phyloP scores from a whole-genome alignment of 2,113 vertebrate genomes.

The Ancistrus triradiatus region DNA sequence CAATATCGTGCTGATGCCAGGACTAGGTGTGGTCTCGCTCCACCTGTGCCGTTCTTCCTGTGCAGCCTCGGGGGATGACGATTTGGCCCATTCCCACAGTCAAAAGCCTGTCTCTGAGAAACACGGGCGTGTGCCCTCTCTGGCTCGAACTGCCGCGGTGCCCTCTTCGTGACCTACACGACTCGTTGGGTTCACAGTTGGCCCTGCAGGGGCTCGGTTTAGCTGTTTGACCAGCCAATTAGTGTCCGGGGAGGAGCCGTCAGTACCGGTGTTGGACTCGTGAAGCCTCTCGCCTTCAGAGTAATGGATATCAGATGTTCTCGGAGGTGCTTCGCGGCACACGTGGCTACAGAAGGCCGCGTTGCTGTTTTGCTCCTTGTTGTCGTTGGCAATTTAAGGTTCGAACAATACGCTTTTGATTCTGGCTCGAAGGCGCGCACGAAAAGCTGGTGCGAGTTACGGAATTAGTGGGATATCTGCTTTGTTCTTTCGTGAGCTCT shows the following conservation, averaged over 20 bases:
- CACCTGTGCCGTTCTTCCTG: conserved; percentile 13
- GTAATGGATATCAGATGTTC: conserved; percentile 28
- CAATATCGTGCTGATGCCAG: background rate
- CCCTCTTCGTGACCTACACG: background rate
- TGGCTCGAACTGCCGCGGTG: background rate
- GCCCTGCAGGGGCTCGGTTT: background rate
- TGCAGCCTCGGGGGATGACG: background rate
- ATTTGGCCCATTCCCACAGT: background rate
- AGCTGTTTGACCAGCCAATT: conserved; percentile 21
- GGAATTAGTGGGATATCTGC: conserved; percentile 3
- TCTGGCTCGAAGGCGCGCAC: background rate
- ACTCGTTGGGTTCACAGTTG: background rate
- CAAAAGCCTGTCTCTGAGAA: background rate
- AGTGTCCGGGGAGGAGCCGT: conserved; percentile 17
- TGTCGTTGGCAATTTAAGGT: background rate
- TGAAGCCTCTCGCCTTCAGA: conserved; percentile 12
- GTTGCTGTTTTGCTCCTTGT: conserved; percentile 11
- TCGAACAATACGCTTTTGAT: background rate
- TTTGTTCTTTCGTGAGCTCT: conserved; percentile 9
- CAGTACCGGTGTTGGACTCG: conserved; percentile 12
- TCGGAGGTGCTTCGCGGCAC: background rate
- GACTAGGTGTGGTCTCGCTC: background rate
- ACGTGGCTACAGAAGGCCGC: background rate
- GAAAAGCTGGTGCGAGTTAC: background rate
- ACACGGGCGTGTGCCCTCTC: background rate